phyloP scores from a whole-genome alignment of 2,888 invertebrate species.

The Celastrina argiolus region DNA sequence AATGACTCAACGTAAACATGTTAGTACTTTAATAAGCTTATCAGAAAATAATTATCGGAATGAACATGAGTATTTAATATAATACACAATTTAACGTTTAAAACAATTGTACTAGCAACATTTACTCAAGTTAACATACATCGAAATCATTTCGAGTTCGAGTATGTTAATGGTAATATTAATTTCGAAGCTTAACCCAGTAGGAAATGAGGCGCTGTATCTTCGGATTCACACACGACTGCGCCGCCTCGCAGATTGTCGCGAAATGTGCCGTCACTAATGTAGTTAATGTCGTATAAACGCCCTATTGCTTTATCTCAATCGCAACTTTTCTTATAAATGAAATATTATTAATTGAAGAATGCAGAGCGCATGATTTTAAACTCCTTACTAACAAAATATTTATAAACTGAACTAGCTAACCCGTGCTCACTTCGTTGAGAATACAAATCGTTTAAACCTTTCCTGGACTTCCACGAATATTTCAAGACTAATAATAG shows the following conservation, averaged over 20 bases:
- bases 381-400: not conserved
- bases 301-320: constrained; percentile 68
- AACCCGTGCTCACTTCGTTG: too few species aligned
- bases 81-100: too few species aligned
- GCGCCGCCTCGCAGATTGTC: constrained; percentile 70
- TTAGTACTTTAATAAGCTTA: too few species aligned
- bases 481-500: too few species aligned
- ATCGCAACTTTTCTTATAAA: constrained; percentile 52
- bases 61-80: too few species aligned
- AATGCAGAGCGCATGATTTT: not conserved
- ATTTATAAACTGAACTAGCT: too few species aligned
- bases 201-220: constrained; percentile 75
- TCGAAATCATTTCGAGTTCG: not conserved
- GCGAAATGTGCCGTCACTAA: constrained; percentile 76
- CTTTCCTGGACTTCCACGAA: too few species aligned
- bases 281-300: constrained; percentile 76
- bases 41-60: too few species aligned
- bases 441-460: too few species aligned
- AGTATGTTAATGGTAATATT: constrained; percentile 14
- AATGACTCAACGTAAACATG: too few species aligned
- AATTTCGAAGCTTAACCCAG: constrained; percentile 17
- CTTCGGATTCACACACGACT: constrained; percentile 76
- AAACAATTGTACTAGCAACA: not conserved
- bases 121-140: not conserved
- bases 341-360: constrained; percentile 35